phyloP scores from a whole-genome alignment of 2,797 vertebrate genomes.

The Scolopax bukidnonensis region DNA sequence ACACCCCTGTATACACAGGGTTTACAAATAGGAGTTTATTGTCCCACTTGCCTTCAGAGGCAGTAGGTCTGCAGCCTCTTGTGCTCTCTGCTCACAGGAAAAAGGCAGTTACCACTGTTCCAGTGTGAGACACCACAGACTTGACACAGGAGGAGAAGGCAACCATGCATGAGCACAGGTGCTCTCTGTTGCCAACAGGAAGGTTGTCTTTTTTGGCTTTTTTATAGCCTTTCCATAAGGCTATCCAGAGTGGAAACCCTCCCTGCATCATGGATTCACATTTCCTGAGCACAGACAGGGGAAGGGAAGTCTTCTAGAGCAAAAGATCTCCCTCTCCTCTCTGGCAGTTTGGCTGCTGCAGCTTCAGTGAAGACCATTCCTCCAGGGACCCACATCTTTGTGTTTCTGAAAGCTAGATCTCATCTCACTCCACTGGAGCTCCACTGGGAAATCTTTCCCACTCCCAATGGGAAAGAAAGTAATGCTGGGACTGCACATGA shows the following conservation, averaged over 20 bases:
- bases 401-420: background rate
- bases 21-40: background rate
- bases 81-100: background rate
- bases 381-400: background rate
- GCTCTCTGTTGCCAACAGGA: background rate
- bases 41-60: background rate
- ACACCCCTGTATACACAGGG: background rate
- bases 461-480: background rate
- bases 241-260: background rate
- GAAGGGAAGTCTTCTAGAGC: background rate
- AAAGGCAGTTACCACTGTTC: background rate
- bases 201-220: background rate
- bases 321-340: background rate
- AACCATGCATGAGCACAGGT: accelerated
- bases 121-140: background rate
- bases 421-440: background rate
- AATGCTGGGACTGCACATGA: background rate
- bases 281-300: background rate
- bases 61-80: background rate
- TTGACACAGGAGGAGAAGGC: background rate
- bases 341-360: background rate
- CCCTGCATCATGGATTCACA: background rate
- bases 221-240: background rate
- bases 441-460: background rate
- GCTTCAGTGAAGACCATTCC: background rate